Evolutionary conservation across 2,113 vertebrate genomes (phyloP), one percentile per base, ranked within the genome.

Genomic region (Ptychochromis oligacanthus): DNA sequence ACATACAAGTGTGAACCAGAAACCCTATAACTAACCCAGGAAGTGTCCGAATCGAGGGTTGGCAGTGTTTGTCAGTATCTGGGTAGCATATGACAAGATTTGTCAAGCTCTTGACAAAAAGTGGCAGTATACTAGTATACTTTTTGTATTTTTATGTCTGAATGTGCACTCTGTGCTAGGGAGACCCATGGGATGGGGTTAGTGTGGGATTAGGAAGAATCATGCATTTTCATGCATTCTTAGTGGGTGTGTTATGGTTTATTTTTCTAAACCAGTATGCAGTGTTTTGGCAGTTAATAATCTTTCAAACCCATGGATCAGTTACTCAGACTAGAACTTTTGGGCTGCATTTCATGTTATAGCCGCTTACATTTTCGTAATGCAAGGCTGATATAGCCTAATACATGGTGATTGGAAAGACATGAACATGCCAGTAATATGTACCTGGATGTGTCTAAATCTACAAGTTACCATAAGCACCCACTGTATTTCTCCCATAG

Each of bases 1-100:
- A 77, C 49, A 72, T 57, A 80, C 22, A 64, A 86, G 81, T 78
- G 70, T 80, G 26, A 85, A 77, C 28, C 43, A 80, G 75, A 85
- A 31, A 14, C 24, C 60, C 46, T 2, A n/a, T 57, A 56, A 12
- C 82, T 67, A 31, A 80, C 52, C 77, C 55, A 52, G 85, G 59
- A 82, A 76, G 60, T 74, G 79, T 87, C 28, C 28, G 26, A 52
- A 67, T 78, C 18, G 2, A 62, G 46, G 7, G 46, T 60, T 31
- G 28, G 57, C 52, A 61, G 31, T 61, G 12, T 36, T n/a, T 11
- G 22, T 62, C 36, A 3, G 7, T 81, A n/a, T 72, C 40, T 58
- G 58, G 5, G 20, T 54, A 65, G 20, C 38, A 58, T 54, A 52
- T 76, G 36, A 28, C 20, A 46, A 65, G 11, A 77, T 75, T 46